phyloP scores from a whole-genome alignment of 2,888 invertebrate genomes.

The Brenthis daphne region DNA sequence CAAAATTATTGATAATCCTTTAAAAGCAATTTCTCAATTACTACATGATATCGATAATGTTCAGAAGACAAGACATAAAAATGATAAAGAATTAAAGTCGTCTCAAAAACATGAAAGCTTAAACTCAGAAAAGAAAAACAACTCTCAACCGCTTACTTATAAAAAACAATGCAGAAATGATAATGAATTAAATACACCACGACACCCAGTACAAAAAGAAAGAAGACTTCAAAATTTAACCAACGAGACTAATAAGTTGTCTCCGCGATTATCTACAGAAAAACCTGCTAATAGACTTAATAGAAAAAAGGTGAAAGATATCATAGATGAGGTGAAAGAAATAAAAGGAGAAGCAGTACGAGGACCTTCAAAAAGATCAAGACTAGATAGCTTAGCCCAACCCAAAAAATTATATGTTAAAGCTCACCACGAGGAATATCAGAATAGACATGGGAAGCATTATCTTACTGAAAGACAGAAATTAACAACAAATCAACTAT shows the following conservation, averaged over 20 bases:
- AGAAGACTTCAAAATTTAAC: slow-evolving; percentile 41
- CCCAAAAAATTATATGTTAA: slow-evolving; percentile 66
- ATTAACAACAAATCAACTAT: slow-evolving; percentile 43
- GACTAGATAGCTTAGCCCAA: slow-evolving; percentile 67
- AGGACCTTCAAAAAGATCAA: slow-evolving; percentile 59
- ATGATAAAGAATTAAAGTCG: slow-evolving; percentile 46
- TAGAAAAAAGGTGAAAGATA: slow-evolving; percentile 59
- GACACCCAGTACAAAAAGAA: slow-evolving; percentile 41
- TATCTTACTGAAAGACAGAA: slow-evolving; percentile 54
- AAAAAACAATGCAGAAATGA: slow-evolving; percentile 38
- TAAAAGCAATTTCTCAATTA: slow-evolving; percentile 70
- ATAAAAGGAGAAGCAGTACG: slow-evolving; percentile 74
- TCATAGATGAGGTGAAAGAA: slow-evolving; percentile 72
- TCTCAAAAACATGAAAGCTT: slow-evolving; percentile 50
- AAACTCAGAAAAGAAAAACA: slow-evolving; percentile 49
- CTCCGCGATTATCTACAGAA: slow-evolving; percentile 37
- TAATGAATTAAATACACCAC: slow-evolving; percentile 41
- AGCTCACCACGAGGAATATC: slow-evolving; percentile 61
- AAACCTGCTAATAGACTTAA: slow-evolving; percentile 46
- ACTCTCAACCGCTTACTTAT: slow-evolving; percentile 52
- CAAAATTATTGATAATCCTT: slow-evolving; percentile 58
- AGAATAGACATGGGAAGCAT: slow-evolving; percentile 55
- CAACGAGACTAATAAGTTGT: slow-evolving; percentile 41
- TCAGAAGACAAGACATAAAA: slow-evolving; percentile 58
- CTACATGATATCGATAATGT: slow-evolving; percentile 67